A percentile compares a stretch with the other conserved stretches of the same genome.
Conservation (phyloP, 2,888 invertebrate genomes). For the Epirrita christyi region DNA sequence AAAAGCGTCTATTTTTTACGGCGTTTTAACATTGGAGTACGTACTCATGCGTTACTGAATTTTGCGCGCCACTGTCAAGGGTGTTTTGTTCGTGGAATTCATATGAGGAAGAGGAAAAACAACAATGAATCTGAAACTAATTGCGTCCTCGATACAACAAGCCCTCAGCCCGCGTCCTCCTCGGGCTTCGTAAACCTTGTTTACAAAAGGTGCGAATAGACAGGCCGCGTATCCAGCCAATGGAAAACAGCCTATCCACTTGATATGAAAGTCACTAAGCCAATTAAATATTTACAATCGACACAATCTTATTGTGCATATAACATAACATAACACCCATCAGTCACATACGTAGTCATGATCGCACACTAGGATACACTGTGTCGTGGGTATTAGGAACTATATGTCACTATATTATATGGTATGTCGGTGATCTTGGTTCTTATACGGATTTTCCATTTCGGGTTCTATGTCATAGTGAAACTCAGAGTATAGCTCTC, state of each 20-base stretch:
- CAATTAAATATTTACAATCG: no score
- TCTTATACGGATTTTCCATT: no score
- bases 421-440: no score
- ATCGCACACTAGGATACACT: no score
- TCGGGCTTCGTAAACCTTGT: constrained; percentile 58
- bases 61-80: constrained; percentile 32
- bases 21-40: constrained; percentile 36
- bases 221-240: constrained; percentile 43
- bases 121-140: constrained; percentile 57
- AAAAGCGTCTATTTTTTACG: constrained; percentile 37
- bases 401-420: no score
- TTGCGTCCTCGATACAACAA: constrained; percentile 61
- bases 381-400: no score
- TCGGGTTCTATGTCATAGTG: no score
- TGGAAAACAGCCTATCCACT: constrained; percentile 5
- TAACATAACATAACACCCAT: no score
- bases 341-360: no score
- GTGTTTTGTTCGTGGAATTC: constrained; percentile 41
- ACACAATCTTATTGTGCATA: no score
- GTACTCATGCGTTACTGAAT: constrained; percentile 31
- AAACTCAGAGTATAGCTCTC: no score
- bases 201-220: constrained; percentile 70
- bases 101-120: constrained; percentile 45
- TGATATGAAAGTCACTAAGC: no score
- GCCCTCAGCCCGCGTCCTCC: constrained; percentile 44